Evolutionary conservation across 2,888 invertebrate species (phyloP).

Genomic region (Phlogophora meticulosa): DNA sequence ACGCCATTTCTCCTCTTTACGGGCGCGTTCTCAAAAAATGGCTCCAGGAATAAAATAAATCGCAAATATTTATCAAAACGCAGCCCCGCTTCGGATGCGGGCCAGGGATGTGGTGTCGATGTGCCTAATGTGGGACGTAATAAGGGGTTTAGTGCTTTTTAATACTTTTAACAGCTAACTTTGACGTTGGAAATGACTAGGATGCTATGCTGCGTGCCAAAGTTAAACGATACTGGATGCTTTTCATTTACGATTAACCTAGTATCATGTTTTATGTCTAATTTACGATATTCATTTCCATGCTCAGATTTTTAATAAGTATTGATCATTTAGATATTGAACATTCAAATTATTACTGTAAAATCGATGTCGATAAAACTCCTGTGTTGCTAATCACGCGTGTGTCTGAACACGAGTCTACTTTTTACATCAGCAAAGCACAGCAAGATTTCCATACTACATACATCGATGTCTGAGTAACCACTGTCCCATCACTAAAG

Average conservation of each 20-base stretch:
- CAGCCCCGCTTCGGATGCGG: slow-evolving; percentile 72
- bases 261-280: background rate
- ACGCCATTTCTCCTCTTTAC: slow-evolving; percentile 83
- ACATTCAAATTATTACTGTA: background rate
- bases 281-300: slow-evolving; percentile 7
- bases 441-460: background rate
- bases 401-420: background rate
- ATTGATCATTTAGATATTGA: background rate
- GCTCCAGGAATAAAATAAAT: slow-evolving; percentile 86
- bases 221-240: background rate
- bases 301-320: background rate
- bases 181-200: background rate
- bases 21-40: slow-evolving; percentile 84
- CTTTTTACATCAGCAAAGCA: background rate
- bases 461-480: slow-evolving; percentile 45
- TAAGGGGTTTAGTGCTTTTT: slow-evolving; percentile 34
- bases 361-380: background rate
- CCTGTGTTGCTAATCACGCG: background rate
- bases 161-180: slow-evolving; percentile 26
- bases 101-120: slow-evolving; percentile 69
- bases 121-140: slow-evolving; percentile 50
- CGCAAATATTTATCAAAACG: slow-evolving; percentile 88
- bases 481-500: slow-evolving; percentile 68
- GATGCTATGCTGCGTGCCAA: background rate
- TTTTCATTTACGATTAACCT: background rate